Base-by-base conservation (phyloP, 2,797 vertebrate species). In the Lepus oiostolus region DNA sequence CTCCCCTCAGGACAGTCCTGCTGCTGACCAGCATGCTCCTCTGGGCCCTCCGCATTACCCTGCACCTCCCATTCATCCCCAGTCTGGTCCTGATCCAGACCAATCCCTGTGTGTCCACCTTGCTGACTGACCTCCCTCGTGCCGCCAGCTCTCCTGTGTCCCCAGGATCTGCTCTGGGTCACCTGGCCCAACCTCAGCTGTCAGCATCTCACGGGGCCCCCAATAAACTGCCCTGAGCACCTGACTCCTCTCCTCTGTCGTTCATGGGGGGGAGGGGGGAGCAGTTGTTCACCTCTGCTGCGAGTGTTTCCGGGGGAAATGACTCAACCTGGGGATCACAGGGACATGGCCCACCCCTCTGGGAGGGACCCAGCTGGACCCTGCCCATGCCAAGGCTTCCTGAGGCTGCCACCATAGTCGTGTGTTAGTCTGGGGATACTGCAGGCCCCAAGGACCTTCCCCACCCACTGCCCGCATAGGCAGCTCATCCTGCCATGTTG, bases 211-310 rank as follows among this genome's bases (percentile, higher is more conserved):
- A 3, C 0, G 0, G 38, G 17, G 16, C n/a, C 7, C n/a, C 26
- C 62, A 93, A 80, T 95, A 88, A 95, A 95, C 65, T 60, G 30
- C n/a, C 35, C 21, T 32, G 11, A 3, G 30, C 47, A 2, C 28
- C 42, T 9, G 19, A 79, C 47, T 6, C 3, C 58, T n/a, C 30
- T 12, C 24, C 13, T 72, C 54, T 58, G 7, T 3, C 8, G 22
- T 12, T 63, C 19, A 4, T 2, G 3, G 65, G 13, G 13, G 54
- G 21, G 50, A 47, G 14, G 42, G 50, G 0, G 19, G 77, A 60
- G 2, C 35, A 22, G n/a, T 22, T 0, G 68, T 26, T 35, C 67
- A 63, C 21, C 26, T 38, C 11, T 65, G 50, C 11, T 28, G 1
- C 0, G 5, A 54, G 17, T 24, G 4, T 9, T 2, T 9, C n/a